Evolutionary conservation across 2,797 vertebrate species (phyloP), one percentile per base, ranked within the genome.

Genomic region (Acanthopagrus latus): DNA sequence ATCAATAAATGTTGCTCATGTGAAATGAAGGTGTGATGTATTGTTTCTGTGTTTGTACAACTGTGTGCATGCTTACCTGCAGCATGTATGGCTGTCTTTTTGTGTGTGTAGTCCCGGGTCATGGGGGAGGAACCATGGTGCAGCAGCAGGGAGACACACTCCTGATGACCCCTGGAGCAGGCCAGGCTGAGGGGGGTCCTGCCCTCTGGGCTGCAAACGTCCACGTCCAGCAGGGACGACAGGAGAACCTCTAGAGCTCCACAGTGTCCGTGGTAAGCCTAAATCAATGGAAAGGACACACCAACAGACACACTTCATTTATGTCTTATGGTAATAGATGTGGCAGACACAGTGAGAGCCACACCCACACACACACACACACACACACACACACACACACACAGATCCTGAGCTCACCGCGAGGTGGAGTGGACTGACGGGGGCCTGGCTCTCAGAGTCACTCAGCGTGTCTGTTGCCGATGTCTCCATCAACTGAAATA

Each of bases 251-350:
- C 98, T 81, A 99, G 89, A 43, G 97, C 97, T 71, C 97, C 97
- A 86, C 98, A 97, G 91, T 99, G 98, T 82, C 98, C 98, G 2
- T 99, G 98, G 89, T 97, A 97, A 9, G 98, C 98, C 98, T 99
- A 82, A 10, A 82, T 76, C 48, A 52, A 68, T 0, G 51, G 81
- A 68, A 29, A 9, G 52, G 11, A 52, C 52, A 80, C 25, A 58
- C 6, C 47, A 41, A 65, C 3, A 59, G 27, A 76, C 9, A 71
- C 17, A 21, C 13, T 21, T 27, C 3, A 17, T 47, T 33, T 21
- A 27, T 41, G 21, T 76, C 27, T 41, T 27, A 47, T 14, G 21
- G 9, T 57, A 38, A 38, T 9, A 10, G 38, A 38, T 7, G 38
- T 38, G 7, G 33, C 33, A 21, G 4, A 76, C 7, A 47, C 11